A percentile compares a stretch with the other conserved stretches of the same genome.
Evolutionary conservation across 2,113 vertebrate species (phyloP).

Genomic region (Seriola aureovittata): DNA sequence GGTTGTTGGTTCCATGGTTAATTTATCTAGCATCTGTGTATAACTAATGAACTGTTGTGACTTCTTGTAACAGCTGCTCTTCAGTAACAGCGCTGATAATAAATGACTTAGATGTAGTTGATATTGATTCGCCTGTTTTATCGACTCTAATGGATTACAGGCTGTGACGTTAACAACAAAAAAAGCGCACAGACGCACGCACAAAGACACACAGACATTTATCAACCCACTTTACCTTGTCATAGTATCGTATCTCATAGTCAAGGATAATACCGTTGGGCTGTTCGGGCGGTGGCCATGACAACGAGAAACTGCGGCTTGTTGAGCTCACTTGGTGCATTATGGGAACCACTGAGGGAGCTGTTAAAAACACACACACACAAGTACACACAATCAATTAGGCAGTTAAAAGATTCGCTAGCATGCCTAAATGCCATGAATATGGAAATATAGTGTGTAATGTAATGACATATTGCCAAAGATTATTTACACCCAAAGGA

Average conservation of each 20-base stretch:
- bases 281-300: conserved; percentile 96
- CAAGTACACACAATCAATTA: conserved; percentile 61
- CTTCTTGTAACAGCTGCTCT: neutral
- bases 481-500: conserved; percentile 62
- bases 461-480: conserved; percentile 45
- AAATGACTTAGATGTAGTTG: conserved; percentile 45
- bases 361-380: conserved; percentile 78
- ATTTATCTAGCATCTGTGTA: neutral
- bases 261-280: conserved; percentile 97
- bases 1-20: neutral
- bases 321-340: conserved; percentile 98
- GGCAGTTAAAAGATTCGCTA: conserved; percentile 29
- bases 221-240: conserved; percentile 89
- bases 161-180: conserved; percentile 36
- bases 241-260: conserved; percentile 95
- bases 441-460: conserved; percentile 58
- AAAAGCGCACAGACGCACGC: conserved; percentile 35
- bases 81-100: conserved; percentile 33
- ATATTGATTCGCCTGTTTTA: conserved; percentile 56
- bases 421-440: conserved; percentile 51
- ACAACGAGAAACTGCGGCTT: conserved; percentile 95
- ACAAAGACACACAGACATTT: conserved; percentile 44
- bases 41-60: neutral
- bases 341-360: conserved; percentile 94
- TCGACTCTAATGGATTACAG: conserved; percentile 53